Percentiles rank a stretch among this genome's conserved stretches.
phyloP scores from a whole-genome alignment of 2,113 vertebrate species.

The Pygathrix nemaeus region DNA sequence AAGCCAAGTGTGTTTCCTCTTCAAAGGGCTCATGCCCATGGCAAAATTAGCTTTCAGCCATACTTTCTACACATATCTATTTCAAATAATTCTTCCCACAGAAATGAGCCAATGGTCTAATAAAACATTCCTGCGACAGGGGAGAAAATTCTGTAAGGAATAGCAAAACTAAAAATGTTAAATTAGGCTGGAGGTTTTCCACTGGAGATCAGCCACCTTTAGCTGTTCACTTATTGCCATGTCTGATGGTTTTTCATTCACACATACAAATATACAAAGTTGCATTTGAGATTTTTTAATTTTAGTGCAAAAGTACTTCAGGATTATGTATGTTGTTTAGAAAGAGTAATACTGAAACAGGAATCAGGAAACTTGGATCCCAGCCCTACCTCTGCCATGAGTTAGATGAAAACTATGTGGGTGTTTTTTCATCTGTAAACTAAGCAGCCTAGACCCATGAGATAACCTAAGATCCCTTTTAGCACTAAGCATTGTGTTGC shows the following conservation, averaged over 20 bases:
- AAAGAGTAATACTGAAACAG: not conserved
- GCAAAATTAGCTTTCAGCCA: constrained; percentile 39
- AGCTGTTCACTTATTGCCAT: not conserved
- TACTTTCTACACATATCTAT: constrained; percentile 48
- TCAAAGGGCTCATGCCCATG: not conserved
- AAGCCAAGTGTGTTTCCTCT: constrained; percentile 8
- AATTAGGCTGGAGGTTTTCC: not conserved
- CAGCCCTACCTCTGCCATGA: not conserved
- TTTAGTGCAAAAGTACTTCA: not conserved
- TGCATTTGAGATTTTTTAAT: not conserved
- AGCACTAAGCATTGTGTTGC: not conserved
- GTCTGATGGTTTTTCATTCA: not conserved
- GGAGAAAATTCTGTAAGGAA: not conserved
- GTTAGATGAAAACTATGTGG: constrained; percentile 6
- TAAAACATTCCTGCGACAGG: not conserved
- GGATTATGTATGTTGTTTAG: not conserved
- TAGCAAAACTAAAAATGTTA: not conserved
- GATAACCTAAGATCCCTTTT: not conserved
- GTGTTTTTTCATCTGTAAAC: constrained; percentile 23
- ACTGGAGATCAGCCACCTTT: not conserved
- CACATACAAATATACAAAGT: not conserved
- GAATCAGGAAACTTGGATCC: not conserved
- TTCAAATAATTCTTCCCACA: constrained; percentile 60
- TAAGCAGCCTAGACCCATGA: not conserved
- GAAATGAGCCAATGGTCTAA: constrained; percentile 26